phyloP scores from a whole-genome alignment of 2,797 vertebrate species.

The Anabacerthia variegaticeps region DNA sequence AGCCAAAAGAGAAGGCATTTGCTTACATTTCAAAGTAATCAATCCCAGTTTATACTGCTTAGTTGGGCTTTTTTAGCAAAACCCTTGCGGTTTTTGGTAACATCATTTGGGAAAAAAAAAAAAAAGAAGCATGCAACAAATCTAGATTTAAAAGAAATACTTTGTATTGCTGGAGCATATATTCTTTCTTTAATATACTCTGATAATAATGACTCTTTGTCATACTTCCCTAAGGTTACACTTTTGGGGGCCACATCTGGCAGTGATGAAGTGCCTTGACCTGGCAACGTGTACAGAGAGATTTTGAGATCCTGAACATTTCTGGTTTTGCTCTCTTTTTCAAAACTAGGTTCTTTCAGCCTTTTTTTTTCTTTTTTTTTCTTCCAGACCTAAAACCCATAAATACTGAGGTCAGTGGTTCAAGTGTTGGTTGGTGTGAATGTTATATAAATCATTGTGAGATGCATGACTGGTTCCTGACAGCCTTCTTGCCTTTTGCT shows the following conservation, averaged over 20 bases:
- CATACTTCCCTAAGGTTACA: neutral
- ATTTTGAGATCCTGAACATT: neutral
- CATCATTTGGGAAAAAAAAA: neutral
- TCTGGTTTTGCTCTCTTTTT: neutral
- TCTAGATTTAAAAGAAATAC: neutral
- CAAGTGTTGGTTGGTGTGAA: neutral
- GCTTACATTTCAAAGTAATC: neutral
- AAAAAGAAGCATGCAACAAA: neutral
- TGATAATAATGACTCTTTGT: neutral
- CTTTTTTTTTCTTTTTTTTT: neutral
- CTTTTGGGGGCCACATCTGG: neutral
- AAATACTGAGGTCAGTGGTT: neutral
- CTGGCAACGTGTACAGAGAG: neutral
- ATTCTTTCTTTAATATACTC: neutral
- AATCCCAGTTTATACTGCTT: neutral
- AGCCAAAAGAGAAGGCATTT: conserved; percentile 5
- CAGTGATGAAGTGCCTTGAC: neutral
- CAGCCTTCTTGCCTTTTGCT: neutral
- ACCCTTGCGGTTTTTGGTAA: neutral
- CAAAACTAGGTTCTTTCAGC: neutral
- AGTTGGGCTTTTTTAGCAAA: neutral
- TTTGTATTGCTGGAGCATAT: neutral
- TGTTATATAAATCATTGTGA: neutral
- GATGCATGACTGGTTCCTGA: neutral
- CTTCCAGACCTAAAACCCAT: neutral